phyloP scores from a whole-genome alignment of 2,888 invertebrate species.

The Diploptera punctata region DNA sequence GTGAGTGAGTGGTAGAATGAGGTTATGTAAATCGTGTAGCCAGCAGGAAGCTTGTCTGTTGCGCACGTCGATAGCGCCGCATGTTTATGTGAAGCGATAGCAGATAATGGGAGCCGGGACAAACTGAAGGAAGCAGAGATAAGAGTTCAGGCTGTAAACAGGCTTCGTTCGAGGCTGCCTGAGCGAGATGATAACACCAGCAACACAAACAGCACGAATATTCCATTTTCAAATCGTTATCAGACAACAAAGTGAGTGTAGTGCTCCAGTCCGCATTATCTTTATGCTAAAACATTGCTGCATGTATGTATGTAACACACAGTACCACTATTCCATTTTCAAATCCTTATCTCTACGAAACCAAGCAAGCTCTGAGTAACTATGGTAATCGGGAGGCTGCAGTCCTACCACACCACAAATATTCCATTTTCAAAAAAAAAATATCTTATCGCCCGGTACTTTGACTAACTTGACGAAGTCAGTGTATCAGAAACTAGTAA shows the following conservation, averaged over 20 bases:
- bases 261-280: conserved; percentile 27
- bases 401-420: conserved; percentile 33
- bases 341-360: conserved; percentile 32
- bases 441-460: conserved; percentile 38
- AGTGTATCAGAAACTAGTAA: conserved; percentile 41
- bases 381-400: conserved; percentile 26
- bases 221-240: conserved; percentile 58
- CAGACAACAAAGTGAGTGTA: conserved; percentile 51
- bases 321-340: conserved; percentile 26
- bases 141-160: conserved; percentile 39
- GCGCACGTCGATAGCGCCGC: conserved; percentile 37
- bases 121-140: conserved; percentile 40
- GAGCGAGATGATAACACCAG: conserved; percentile 41
- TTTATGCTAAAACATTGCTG: conserved; percentile 31
- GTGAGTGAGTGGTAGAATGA: conserved; percentile 9
- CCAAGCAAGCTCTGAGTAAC: conserved; percentile 9
- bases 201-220: conserved; percentile 56
- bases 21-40: conserved; percentile 33
- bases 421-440: conserved; percentile 32
- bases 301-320: conserved; percentile 11
- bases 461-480: conserved; percentile 34
- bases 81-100: conserved; percentile 42
- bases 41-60: conserved; percentile 36
- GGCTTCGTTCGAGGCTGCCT: conserved; percentile 41
- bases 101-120: conserved; percentile 33